Percentiles rank a stretch among this genome's conserved stretches.
Conservation (phyloP, 2,888 invertebrate species). For the Apodemia duryi region DNA sequence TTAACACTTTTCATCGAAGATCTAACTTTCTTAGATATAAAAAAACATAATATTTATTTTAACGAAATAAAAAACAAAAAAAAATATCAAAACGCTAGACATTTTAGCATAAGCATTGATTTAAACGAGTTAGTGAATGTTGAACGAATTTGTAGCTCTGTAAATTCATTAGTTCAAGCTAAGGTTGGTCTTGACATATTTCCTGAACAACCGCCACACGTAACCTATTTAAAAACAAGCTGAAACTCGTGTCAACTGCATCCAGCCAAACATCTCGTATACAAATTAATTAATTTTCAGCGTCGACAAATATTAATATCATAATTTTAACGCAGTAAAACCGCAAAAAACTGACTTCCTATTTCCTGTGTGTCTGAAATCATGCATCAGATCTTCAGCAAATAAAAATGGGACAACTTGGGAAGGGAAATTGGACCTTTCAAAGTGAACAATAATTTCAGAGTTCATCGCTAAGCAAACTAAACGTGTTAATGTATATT, state of each 20-base stretch:
- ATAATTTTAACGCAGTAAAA: not conserved
- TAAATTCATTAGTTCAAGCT: slow-evolving; percentile 6
- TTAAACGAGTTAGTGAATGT: not conserved
- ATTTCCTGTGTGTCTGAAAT: too few species aligned
- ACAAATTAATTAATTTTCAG: not conserved
- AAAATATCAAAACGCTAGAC: not conserved
- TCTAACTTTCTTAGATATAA: too few species aligned
- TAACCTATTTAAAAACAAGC: slow-evolving; percentile 13
- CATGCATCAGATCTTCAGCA: too few species aligned
- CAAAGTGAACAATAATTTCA: too few species aligned
- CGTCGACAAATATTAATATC: not conserved
- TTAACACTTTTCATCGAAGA: too few species aligned
- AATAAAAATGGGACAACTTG: too few species aligned
- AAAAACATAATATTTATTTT: too few species aligned
- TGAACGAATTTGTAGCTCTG: slow-evolving; percentile 1
- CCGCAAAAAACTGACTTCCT: too few species aligned
- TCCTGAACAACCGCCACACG: not conserved
- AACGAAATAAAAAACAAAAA: too few species aligned
- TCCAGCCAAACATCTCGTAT: not conserved
- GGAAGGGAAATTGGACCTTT: too few species aligned
- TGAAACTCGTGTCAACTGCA: slow-evolving; percentile 6
- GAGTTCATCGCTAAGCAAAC: too few species aligned
- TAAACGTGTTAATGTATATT: too few species aligned
- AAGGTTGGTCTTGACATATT: slow-evolving; percentile 12
- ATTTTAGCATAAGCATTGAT: not conserved